These are phyloP conservation scores for Buathra laborator DNA, from an alignment of 2,888 invertebrate genomes.

Conservation along the genomic window DNA sequence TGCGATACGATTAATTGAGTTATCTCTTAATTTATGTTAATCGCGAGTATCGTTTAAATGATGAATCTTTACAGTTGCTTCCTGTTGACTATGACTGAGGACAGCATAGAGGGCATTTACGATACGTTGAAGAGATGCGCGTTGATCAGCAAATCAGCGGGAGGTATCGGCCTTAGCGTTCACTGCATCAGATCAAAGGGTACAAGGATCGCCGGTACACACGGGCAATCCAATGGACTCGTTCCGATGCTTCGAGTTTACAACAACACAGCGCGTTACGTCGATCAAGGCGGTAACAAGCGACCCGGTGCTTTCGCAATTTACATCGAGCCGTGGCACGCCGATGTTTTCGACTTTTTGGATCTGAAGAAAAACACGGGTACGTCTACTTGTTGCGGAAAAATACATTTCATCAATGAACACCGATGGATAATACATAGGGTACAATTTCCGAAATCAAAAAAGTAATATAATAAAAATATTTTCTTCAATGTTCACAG, in stretches of 20 bases:
- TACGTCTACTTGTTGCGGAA: slow-evolving; percentile 47
- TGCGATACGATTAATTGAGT: too few species aligned
- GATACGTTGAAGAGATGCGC: slow-evolving; percentile 97
- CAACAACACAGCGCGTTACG: slow-evolving; percentile 98
- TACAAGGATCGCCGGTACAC: slow-evolving; percentile 96
- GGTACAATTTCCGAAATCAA: background rate
- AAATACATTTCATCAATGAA: background rate
- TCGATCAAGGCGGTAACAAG: slow-evolving; percentile 99
- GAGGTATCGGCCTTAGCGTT: slow-evolving; percentile 98
- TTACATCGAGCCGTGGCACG: slow-evolving; percentile 99
- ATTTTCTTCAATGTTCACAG: slow-evolving; percentile 68
- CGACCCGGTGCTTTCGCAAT: slow-evolving; percentile 99
- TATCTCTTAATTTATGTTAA: background rate
- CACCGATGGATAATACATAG: background rate
- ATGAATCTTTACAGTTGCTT: slow-evolving; percentile 90
- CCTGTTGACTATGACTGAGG: slow-evolving; percentile 96
- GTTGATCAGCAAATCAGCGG: slow-evolving; percentile 97
- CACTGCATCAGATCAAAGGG: slow-evolving; percentile 98
- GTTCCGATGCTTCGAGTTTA: slow-evolving; percentile 98
- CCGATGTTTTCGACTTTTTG: slow-evolving; percentile 97
- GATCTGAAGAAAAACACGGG: slow-evolving; percentile 97
- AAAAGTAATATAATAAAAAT: slow-evolving; percentile 13
- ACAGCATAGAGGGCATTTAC: slow-evolving; percentile 98
- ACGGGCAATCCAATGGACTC: slow-evolving; percentile 97
- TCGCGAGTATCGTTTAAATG: background rate